Evolutionary conservation across 2,113 vertebrate species (phyloP), one percentile per base, ranked within the genome.

Genomic region (Peromyscus californicus): DNA sequence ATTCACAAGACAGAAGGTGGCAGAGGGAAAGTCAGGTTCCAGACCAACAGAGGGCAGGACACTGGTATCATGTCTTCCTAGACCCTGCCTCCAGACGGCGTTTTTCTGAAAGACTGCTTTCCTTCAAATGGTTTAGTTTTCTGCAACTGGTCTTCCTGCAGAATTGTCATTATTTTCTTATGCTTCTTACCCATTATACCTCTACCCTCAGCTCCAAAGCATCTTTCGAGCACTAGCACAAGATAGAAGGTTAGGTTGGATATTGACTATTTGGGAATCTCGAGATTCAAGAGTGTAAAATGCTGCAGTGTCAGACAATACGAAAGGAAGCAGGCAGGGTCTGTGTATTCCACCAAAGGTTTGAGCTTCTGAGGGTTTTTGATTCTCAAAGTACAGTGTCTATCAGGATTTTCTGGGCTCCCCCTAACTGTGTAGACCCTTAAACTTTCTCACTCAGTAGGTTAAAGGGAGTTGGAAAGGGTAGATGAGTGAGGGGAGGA

Each of bases 41-140:
- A 82, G 33, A 90, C 15, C 45, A 75, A 5, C 3, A 61, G 88
- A 57, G 6, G 61, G 22, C 51, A 3, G 39, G 26, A 33, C 31
- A 29, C 70, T 74, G 59, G 3, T 79, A 16, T 76, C 24, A 36
- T 96, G 82, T 91, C 26, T 94, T 8, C 42, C 36, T 12, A 76
- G 70, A 51, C 29, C 42, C 42, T 88, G 42, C 26, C 3, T 94
- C 63, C 63, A 78, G 86, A 51, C 5, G 48, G 9, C 31, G 39
- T 45, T 92, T 96, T 48, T 84, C 39, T 88, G 16, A 31, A 2
- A 67, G 79, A 31, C 6, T 16, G 51, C 76, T 94, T 26, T 91
- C 78, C 51, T 90, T 95, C 26, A 82, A n/a, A 67, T 89, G 74
- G 67, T 6, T 70, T 94, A 36, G 31, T 21, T 31, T 93, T 85